Evolutionary conservation across 2,113 vertebrate species (phyloP).

Genomic region (Gymnobelideus leadbeateri): DNA sequence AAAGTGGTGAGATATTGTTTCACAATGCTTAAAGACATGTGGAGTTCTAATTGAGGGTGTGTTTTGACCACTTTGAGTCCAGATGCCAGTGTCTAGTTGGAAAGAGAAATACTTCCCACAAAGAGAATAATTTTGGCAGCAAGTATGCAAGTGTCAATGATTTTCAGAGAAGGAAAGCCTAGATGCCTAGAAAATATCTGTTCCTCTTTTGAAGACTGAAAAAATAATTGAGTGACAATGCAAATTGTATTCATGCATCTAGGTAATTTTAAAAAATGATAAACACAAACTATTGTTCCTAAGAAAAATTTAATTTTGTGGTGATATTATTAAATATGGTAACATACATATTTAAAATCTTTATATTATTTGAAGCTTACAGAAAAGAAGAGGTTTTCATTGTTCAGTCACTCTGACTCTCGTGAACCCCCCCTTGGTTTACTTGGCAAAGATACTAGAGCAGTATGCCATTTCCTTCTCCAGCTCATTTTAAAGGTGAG

Average conservation of each 20-base stretch:
- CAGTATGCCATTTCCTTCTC: background rate
- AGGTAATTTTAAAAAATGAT: background rate
- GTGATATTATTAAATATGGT: background rate
- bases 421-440: background rate
- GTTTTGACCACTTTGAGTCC: background rate
- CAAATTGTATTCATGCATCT: background rate
- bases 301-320: background rate
- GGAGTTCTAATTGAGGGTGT: background rate
- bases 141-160: background rate
- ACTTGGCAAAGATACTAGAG: background rate
- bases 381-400: background rate
- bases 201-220: background rate
- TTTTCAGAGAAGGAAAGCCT: slow-evolving; percentile 1
- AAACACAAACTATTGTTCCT: background rate
- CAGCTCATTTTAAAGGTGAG: background rate
- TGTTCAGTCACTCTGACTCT: background rate
- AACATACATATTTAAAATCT: background rate
- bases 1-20: background rate
- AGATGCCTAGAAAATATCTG: background rate
- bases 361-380: background rate
- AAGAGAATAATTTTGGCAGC: background rate
- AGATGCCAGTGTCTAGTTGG: too few species aligned
- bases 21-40: background rate
- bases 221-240: background rate
- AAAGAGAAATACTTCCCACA: background rate